phyloP scores from a whole-genome alignment of 2,113 vertebrate species.

The Halichoerus grypus region DNA sequence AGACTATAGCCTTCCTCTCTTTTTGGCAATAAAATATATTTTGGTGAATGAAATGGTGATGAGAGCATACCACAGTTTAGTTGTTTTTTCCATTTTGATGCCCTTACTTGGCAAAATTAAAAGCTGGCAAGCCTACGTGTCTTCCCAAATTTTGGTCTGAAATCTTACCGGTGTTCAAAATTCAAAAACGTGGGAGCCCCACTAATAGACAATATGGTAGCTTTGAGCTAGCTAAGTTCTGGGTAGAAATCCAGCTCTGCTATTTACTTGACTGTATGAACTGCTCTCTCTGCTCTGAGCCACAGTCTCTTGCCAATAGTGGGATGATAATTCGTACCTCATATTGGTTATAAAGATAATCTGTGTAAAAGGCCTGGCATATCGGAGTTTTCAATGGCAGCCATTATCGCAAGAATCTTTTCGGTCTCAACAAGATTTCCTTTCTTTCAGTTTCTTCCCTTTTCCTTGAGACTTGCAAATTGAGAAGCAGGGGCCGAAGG shows the following conservation, averaged over 20 bases:
- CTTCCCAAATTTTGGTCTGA: not conserved
- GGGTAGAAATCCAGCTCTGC: not conserved
- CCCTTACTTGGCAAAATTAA: not conserved
- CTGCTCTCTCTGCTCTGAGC: not conserved
- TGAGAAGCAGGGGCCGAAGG: not conserved
- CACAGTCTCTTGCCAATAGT: not conserved
- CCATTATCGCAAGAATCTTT: not conserved
- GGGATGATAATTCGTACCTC: not conserved
- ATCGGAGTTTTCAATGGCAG: not conserved
- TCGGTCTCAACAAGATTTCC: not conserved
- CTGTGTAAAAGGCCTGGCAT: not conserved
- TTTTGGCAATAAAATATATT: conserved; percentile 26
- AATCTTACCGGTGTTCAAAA: conserved; percentile 20
- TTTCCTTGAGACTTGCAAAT: not conserved
- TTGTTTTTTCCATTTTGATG: not conserved
- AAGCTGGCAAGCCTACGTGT: not conserved
- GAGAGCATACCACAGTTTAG: not conserved
- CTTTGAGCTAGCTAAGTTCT: not conserved
- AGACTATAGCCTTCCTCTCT: not conserved
- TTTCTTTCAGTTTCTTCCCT: not conserved
- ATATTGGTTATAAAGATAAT: not conserved
- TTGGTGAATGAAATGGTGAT: not conserved
- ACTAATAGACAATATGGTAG: not conserved
- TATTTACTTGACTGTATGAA: not conserved
- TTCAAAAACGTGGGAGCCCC: not conserved